phyloP scores from a whole-genome alignment of 2,797 vertebrate genomes.

The Florisuga fusca region DNA sequence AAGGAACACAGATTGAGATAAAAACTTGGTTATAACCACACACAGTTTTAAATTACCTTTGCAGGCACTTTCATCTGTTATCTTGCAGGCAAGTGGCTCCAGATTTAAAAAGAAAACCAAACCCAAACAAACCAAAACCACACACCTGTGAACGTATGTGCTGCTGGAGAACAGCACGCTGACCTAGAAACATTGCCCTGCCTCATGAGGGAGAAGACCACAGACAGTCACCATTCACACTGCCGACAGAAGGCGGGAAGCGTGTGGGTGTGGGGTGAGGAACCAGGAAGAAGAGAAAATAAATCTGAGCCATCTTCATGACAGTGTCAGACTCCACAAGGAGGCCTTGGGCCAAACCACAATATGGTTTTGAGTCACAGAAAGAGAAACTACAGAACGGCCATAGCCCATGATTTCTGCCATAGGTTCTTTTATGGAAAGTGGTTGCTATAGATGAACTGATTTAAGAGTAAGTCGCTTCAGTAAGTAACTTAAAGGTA shows the following conservation, averaged over 20 bases:
- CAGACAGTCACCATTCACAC: background rate
- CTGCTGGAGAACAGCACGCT: background rate
- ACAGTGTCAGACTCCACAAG: background rate
- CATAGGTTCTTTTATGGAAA: background rate
- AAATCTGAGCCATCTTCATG: background rate
- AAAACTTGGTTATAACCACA: background rate
- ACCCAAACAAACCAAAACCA: background rate
- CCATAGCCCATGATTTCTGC: background rate
- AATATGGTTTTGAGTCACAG: background rate
- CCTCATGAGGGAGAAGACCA: background rate
- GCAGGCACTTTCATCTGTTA: background rate
- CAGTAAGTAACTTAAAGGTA: background rate
- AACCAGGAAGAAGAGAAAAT: background rate
- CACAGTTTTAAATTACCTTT: background rate
- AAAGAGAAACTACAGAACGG: background rate
- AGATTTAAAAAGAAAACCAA: background rate
- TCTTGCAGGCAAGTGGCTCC: background rate
- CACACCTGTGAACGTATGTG: background rate
- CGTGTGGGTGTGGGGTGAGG: background rate
- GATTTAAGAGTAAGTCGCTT: background rate
- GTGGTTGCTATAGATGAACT: background rate
- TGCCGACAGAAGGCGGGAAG: background rate
- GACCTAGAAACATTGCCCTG: background rate
- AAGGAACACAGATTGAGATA: background rate
- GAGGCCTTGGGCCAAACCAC: background rate